phyloP scores from a whole-genome alignment of 2,797 vertebrate species.

The Okamejei kenojei region DNA sequence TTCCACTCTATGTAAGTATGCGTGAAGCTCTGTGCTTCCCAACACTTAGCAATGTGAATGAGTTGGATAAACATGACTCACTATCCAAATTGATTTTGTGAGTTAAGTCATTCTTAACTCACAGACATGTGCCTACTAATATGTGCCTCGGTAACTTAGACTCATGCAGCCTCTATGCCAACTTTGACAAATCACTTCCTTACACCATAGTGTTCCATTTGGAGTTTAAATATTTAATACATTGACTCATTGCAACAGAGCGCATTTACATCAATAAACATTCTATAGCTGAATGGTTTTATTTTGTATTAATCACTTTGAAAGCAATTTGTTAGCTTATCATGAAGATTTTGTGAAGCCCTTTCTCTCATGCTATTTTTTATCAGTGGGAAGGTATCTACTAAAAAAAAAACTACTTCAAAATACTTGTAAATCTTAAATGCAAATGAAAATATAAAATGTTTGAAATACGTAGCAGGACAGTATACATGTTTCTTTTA shows the following conservation, averaged over 20 bases:
- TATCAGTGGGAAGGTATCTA: not conserved
- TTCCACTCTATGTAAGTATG: not conserved
- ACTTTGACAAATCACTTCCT: not conserved
- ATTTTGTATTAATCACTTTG: not conserved
- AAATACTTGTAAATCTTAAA: not conserved
- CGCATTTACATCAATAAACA: not conserved
- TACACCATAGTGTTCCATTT: not conserved
- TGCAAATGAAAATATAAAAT: too few species aligned
- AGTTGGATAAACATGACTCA: not conserved
- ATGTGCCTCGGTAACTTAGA: not conserved
- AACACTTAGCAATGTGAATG: not conserved
- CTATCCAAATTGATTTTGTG: not conserved
- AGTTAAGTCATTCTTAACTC: not conserved
- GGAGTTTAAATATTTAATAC: not conserved
- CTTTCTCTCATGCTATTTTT: not conserved
- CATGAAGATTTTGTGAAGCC: not conserved
- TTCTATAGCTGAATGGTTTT: not conserved
- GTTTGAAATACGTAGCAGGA: too few species aligned
- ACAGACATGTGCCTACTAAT: conserved; percentile 2
- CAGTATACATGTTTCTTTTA: too few species aligned
- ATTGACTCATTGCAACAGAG: not conserved
- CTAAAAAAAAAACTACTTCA: not conserved
- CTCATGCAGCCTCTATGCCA: not conserved
- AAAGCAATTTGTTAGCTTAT: conserved; percentile 19
- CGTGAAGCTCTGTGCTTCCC: not conserved